phyloP scores from a whole-genome alignment of 1,140 invertebrate species.

The Panagrolaimus sp. region DNA sequence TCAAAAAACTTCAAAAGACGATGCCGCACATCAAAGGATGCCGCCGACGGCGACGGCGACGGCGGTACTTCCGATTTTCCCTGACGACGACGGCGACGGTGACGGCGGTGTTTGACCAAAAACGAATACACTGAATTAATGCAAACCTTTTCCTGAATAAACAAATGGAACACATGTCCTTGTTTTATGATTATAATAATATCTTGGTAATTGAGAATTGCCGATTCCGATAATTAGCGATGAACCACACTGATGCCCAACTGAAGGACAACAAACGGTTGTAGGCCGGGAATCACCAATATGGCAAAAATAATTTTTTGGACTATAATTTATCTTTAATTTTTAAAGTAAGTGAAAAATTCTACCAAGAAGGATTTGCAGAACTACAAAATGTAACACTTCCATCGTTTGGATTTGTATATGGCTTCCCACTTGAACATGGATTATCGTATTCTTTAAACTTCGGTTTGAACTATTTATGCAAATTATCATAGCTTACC shows the following conservation, averaged over 20 bases:
- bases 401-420: constrained; percentile 17
- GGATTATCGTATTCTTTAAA: constrained; percentile 28
- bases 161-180: constrained; percentile 53
- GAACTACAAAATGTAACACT: constrained; percentile 20
- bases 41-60: too few relatives aligned
- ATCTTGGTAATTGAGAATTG: constrained; percentile 34
- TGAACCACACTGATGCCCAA: constrained; percentile 12
- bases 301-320: constrained; percentile 16
- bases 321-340: not conserved
- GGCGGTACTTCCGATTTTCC: too few relatives aligned
- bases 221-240: constrained; percentile 3
- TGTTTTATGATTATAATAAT: constrained; percentile 54
- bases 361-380: constrained; percentile 16
- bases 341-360: too few relatives aligned
- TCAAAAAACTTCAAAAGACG: too few relatives aligned
- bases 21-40: too few relatives aligned
- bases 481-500: constrained; percentile 8
- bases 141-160: constrained; percentile 55
- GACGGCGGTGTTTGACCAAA: too few relatives aligned
- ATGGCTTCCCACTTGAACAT: constrained; percentile 16
- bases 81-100: too few relatives aligned
- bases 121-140: too few relatives aligned
- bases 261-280: constrained; percentile 22
- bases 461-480: not conserved
- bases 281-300: constrained; percentile 19